Evolutionary conservation across 2,113 vertebrate species (phyloP).

Genomic region (Xiphophorus couchianus): DNA sequence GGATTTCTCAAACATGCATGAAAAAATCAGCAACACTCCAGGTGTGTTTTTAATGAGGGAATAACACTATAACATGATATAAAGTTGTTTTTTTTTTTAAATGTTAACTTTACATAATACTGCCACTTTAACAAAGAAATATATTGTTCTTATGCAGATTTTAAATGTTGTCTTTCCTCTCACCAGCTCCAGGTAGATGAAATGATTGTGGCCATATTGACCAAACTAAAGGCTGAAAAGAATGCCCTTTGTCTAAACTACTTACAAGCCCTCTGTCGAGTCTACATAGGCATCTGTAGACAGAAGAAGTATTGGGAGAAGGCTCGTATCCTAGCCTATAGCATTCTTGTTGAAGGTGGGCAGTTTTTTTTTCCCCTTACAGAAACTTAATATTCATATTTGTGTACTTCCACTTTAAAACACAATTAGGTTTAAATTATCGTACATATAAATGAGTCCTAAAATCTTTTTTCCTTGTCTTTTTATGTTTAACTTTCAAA

Average conservation of each 20-base stretch:
- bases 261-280: conserved; percentile 88
- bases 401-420: neutral
- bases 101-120: too few species aligned
- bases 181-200: conserved; percentile 80
- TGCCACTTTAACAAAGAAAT: neutral
- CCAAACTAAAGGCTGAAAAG: conserved; percentile 84
- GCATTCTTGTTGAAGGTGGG: conserved; percentile 89
- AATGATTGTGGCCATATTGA: conserved; percentile 82
- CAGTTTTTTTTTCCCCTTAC: neutral
- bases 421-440: neutral
- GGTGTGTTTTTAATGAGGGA: too few species aligned
- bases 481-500: neutral
- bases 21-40: too few species aligned
- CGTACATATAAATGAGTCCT: neutral
- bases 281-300: conserved; percentile 89
- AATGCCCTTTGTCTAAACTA: conserved; percentile 58
- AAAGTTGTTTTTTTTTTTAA: too few species aligned
- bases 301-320: conserved; percentile 86
- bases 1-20: too few species aligned
- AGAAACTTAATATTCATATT: too few species aligned
- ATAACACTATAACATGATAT: too few species aligned
- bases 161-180: neutral
- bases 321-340: conserved; percentile 89
- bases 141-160: neutral
- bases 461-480: neutral